Percentiles rank a stretch among this genome's conserved stretches.
These are phyloP conservation scores for Pteronotus mesoamericanus DNA, from an alignment of 2,797 vertebrate species.

Conservation along the genomic window DNA sequence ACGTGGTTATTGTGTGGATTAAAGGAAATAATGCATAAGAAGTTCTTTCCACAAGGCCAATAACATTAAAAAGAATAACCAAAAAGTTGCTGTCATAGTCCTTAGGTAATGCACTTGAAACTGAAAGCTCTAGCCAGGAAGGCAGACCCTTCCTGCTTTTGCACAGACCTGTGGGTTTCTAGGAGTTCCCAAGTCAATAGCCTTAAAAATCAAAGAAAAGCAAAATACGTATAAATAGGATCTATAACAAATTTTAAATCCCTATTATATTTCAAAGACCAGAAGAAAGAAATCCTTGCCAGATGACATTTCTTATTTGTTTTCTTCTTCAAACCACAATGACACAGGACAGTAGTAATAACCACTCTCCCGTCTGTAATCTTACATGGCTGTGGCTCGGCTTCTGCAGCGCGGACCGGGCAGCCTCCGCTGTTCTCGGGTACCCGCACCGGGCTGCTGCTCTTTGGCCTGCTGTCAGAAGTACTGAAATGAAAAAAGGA, in stretches of 20 bases:
- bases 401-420: constrained; percentile 84
- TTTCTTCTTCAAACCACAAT: neutral
- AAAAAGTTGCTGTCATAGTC: neutral
- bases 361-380: neutral
- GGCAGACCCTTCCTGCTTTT: neutral
- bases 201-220: neutral
- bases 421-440: constrained; percentile 84
- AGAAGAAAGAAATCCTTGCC: neutral
- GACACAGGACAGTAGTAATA: neutral
- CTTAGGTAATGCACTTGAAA: neutral
- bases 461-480: constrained; percentile 90
- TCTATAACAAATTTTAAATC: neutral
- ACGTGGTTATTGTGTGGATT: neutral
- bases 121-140: neutral
- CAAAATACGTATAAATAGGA: constrained; percentile 45
- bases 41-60: constrained; percentile 7
- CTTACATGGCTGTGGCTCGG: constrained; percentile 81
- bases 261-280: constrained; percentile 1
- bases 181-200: constrained; percentile 8
- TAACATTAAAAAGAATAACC: neutral
- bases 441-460: constrained; percentile 89
- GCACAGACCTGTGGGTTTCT: neutral
- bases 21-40: neutral
- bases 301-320: constrained; percentile 30
- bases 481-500: constrained; percentile 74